Percentiles rank a stretch among this genome's conserved stretches.
Conservation (phyloP, 1,140 invertebrate species). For the Orius laevigatus region DNA sequence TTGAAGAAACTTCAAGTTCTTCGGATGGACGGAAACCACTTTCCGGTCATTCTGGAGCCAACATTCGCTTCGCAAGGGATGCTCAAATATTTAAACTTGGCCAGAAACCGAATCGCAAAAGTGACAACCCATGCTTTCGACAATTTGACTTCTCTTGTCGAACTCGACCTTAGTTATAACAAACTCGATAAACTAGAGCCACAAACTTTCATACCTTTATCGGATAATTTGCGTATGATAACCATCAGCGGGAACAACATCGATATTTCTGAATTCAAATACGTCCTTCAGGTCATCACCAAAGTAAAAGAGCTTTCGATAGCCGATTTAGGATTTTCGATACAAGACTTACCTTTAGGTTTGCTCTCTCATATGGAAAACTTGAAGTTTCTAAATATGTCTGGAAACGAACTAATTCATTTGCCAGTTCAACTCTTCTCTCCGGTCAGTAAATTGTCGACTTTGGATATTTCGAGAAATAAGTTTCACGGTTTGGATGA, state of each 20-base stretch:
- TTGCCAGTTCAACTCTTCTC: constrained; percentile 37
- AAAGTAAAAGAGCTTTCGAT: constrained; percentile 38
- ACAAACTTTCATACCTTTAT: constrained; percentile 37
- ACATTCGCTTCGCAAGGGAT: constrained; percentile 40
- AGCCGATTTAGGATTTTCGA: constrained; percentile 31
- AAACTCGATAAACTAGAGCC: constrained; percentile 46
- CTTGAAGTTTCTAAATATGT: constrained; percentile 34
- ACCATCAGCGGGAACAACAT: constrained; percentile 48
- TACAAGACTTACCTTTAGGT: constrained; percentile 31
- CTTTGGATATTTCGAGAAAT: constrained; percentile 45
- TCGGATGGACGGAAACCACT: constrained; percentile 54
- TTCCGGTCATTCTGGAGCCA: constrained; percentile 53
- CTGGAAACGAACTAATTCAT: constrained; percentile 36
- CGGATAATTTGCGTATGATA: constrained; percentile 40
- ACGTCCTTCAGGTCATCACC: constrained; percentile 34
- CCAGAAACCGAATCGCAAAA: constrained; percentile 53
- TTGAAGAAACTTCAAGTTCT: constrained; percentile 47
- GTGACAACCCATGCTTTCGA: constrained; percentile 49
- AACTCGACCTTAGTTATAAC: constrained; percentile 56
- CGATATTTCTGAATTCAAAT: constrained; percentile 28
- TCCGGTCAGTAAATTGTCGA: constrained; percentile 34
- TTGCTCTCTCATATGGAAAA: constrained; percentile 34
- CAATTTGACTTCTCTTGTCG: constrained; percentile 43
- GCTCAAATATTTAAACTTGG: constrained; percentile 36
- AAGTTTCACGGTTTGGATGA: constrained; percentile 38